phyloP scores from a whole-genome alignment of 2,113 vertebrate genomes.

The Leucoraja erinaceus region DNA sequence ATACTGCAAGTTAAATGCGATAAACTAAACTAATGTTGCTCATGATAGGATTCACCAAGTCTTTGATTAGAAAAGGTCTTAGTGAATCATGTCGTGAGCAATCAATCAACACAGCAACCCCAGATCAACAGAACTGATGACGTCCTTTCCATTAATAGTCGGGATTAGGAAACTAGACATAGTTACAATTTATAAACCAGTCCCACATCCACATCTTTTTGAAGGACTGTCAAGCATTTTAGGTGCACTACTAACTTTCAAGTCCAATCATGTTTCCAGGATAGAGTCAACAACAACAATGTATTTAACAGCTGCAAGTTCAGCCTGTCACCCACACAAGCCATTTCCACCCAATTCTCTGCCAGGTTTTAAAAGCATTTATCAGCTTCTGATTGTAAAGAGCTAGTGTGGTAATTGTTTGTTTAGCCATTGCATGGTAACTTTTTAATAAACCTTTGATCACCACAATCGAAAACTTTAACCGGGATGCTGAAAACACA shows the following conservation, averaged over 20 bases:
- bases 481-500: neutral
- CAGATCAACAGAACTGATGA: neutral
- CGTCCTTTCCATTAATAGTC: neutral
- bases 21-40: neutral
- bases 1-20: neutral
- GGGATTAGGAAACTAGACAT: neutral
- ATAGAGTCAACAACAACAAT: slow-evolving; percentile 7
- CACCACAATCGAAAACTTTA: neutral
- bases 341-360: slow-evolving; percentile 4
- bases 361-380: slow-evolving; percentile 10
- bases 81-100: neutral
- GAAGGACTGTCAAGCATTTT: neutral
- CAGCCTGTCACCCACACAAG: neutral
- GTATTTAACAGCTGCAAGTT: slow-evolving; percentile 4
- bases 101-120: neutral
- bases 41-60: no score
- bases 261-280: neutral
- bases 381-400: neutral
- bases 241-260: neutral
- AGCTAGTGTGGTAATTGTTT: neutral
- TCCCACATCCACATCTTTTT: neutral
- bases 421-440: neutral
- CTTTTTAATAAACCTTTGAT: neutral
- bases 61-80: neutral
- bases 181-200: neutral